Base-by-base conservation (phyloP, 2,113 vertebrate species). In the Pelvicachromis taeniatus region DNA sequence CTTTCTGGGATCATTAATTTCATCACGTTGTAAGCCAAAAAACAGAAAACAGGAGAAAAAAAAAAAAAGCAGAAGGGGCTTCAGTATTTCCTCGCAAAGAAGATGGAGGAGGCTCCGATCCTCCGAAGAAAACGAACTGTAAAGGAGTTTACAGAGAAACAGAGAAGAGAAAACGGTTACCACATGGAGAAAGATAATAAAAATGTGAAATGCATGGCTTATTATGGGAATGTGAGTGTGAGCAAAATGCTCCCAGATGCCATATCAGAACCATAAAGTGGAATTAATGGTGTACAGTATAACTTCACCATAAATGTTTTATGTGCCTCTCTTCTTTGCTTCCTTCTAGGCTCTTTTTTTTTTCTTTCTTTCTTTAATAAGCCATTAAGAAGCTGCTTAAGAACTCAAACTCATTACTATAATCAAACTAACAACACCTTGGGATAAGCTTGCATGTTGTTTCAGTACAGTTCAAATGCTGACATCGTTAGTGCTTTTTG, bases 1-100 rank as follows among this genome's bases (percentile, higher is more conserved):
- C 31, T 87, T 87, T 91, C 85, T 87, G 78, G 81, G 35, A 77
- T 87, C 82, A 82, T 92, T 92, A 89, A 89, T 87, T 85, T 85
- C 7, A 70, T 23, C 81, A 29, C n/a, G 16, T 58, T 56, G 26
- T 21, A 23, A 29, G 77, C 82, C 87, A 82, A 83, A 80, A 70
- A 83, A 88, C 21, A 5, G 53, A 84, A 86, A 40, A 65, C 33
- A 3, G 33, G 21, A 40, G 12, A 38, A 40, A 65, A 40, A 40
- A 40, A 65, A 40, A 40, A 65, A 13, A 40, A 65, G 35, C 33
- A 65, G 35, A 65, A 40, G n/a, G 54, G 33, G 50, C 65, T 85
- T 56, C 38, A 29, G 21, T 45, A 29, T 90, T 87, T 85, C 29
- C 65, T 77, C 8, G 13, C 31, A 23, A 65, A 79, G 80, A 87